Evolutionary conservation across 2,113 vertebrate genomes (phyloP).

Genomic region (Aegithalos caudatus): DNA sequence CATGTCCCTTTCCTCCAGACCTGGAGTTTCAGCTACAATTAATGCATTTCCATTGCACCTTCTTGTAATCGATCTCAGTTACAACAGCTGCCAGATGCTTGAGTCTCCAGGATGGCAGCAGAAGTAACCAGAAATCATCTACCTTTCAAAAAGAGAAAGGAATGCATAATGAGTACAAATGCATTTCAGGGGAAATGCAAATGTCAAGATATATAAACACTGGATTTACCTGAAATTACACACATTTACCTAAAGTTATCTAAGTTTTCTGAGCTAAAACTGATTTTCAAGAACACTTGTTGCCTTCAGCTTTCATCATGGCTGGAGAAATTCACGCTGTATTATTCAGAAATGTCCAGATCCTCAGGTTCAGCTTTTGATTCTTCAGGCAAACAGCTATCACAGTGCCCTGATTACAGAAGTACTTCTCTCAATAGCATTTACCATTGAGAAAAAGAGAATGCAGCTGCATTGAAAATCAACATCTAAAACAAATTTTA

Average conservation of each 20-base stretch:
- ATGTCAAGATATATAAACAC: neutral
- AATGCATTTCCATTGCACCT: neutral
- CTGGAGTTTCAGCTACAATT: neutral
- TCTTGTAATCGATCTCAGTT: neutral
- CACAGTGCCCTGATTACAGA: neutral
- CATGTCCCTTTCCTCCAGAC: neutral
- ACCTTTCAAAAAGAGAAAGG: neutral
- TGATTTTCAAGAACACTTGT: neutral
- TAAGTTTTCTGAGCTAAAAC: neutral
- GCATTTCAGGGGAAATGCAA: neutral
- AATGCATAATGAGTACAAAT: neutral
- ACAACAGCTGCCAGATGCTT: neutral
- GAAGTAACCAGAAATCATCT: neutral
- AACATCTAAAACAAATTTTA: neutral
- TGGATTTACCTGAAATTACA: neutral
- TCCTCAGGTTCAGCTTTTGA: neutral
- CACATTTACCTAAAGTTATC: neutral
- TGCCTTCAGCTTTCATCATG: neutral
- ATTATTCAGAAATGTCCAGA: neutral
- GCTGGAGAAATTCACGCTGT: fast-evolving
- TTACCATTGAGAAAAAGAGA: neutral
- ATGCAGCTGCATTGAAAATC: neutral
- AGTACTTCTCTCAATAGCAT: neutral
- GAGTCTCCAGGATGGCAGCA: neutral
- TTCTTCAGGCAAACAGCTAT: neutral